phyloP scores from a whole-genome alignment of 2,888 invertebrate species.

The Eupithecia dodoneata region DNA sequence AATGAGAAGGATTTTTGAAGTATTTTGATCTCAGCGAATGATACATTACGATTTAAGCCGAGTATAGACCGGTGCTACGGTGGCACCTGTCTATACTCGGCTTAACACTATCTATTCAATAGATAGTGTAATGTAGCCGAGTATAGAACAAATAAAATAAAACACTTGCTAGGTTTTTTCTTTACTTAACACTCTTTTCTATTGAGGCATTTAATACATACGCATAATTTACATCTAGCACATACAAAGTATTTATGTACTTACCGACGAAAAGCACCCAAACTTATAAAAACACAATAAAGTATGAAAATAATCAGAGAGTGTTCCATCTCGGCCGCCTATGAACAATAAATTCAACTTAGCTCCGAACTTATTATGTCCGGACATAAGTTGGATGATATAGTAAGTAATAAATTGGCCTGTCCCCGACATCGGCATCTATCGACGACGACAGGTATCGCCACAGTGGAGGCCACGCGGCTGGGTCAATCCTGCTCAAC shows the following conservation, averaged over 20 bases:
- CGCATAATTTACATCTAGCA: not conserved
- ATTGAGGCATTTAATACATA: not conserved
- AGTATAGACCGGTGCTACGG: too few relatives aligned
- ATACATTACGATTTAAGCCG: too few relatives aligned
- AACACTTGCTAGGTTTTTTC: not conserved
- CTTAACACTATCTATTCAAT: not conserved
- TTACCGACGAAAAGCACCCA: not conserved
- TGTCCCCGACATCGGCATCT: slow-evolving; percentile 66
- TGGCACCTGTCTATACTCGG: too few relatives aligned
- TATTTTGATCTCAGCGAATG: too few relatives aligned
- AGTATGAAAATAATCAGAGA: slow-evolving; percentile 29
- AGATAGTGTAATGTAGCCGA: too few relatives aligned
- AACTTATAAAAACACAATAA: not conserved
- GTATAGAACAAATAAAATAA: too few relatives aligned
- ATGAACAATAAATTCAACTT: slow-evolving; percentile 53
- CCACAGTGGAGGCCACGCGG: slow-evolving; percentile 33
- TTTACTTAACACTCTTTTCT: not conserved
- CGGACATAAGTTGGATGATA: slow-evolving; percentile 63
- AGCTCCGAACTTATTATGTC: slow-evolving; percentile 51
- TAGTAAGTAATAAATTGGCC: slow-evolving; percentile 71
- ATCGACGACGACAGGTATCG: slow-evolving; percentile 67
- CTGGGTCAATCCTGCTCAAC: slow-evolving; percentile 12
- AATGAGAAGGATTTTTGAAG: too few relatives aligned
- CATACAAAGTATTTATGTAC: not conserved
- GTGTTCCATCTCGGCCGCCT: slow-evolving; percentile 34